Percentiles rank a stretch among this genome's conserved stretches.
These are phyloP conservation scores for Andrena minutula DNA, from an alignment of 2,888 invertebrate genomes.

Conservation along the genomic window DNA sequence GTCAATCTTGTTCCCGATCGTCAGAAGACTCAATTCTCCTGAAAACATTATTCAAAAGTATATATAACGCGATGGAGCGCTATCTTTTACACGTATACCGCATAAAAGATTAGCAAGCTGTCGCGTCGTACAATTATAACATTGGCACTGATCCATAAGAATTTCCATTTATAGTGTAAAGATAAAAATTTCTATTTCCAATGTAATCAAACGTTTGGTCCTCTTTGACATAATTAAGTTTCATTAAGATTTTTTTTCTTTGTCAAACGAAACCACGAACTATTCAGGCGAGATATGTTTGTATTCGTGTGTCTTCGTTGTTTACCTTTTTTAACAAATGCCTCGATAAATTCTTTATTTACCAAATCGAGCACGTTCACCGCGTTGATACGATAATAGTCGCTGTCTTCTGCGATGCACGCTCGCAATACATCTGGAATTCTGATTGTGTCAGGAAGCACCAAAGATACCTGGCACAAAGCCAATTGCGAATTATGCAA, in stretches of 20 bases:
- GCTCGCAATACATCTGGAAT: constrained; percentile 83
- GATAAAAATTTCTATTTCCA: constrained; percentile 6
- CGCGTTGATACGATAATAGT: constrained; percentile 86
- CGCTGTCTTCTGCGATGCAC: constrained; percentile 85
- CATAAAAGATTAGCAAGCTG: neutral
- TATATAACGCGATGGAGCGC: neutral
- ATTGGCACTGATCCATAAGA: constrained; percentile 33
- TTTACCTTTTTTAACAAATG: constrained; percentile 87
- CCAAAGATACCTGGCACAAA: constrained; percentile 86
- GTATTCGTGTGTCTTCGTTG: neutral
- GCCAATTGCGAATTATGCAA: constrained; percentile 78
- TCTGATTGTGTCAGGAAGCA: constrained; percentile 85
- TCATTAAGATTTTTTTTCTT: neutral
- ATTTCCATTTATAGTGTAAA: constrained; percentile 34
- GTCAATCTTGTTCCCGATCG: constrained; percentile 85
- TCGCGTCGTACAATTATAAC: constrained; percentile 10
- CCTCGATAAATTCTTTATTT: constrained; percentile 86
- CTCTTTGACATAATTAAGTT: neutral
- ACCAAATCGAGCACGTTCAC: constrained; percentile 85
- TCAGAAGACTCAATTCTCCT: constrained; percentile 85
- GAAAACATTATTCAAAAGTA: constrained; percentile 39
- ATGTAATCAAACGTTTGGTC: neutral
- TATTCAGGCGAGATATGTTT: neutral
- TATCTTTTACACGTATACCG: neutral
- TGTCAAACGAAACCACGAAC: too few species aligned